phyloP scores from a whole-genome alignment of 2,888 invertebrate species.

The Philonicus albiceps region DNA sequence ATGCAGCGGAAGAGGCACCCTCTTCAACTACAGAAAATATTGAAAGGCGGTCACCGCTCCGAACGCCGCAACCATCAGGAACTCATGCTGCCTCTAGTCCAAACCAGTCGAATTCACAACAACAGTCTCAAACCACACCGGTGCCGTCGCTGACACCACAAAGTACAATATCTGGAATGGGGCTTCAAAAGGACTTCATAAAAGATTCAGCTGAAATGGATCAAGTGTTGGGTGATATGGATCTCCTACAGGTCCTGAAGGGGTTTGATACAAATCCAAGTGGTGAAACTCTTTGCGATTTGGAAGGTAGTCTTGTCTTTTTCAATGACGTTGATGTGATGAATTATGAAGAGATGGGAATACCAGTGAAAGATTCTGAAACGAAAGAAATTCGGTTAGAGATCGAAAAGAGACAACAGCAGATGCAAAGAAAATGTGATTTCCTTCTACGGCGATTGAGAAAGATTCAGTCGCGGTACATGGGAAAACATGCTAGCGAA shows the following conservation, averaged over 20 bases:
- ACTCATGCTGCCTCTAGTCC: constrained; percentile 6
- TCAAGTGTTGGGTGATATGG: constrained; percentile 73
- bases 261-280: constrained; percentile 68
- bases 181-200: constrained; percentile 67
- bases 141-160: constrained; percentile 54
- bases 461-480: constrained; percentile 77
- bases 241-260: constrained; percentile 79
- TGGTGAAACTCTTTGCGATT: constrained; percentile 56
- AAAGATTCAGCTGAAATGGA: constrained; percentile 73
- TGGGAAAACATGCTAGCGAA: constrained; percentile 80
- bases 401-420: constrained; percentile 58
- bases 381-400: constrained; percentile 55
- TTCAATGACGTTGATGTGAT: constrained; percentile 52
- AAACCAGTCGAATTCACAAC: not conserved
- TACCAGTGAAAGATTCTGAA: constrained; percentile 42
- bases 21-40: not conserved
- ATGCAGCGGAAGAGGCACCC: not conserved
- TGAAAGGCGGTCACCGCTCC: not conserved
- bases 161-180: constrained; percentile 63
- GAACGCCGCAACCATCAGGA: not conserved
- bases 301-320: constrained; percentile 56
- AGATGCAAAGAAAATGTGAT: constrained; percentile 74
- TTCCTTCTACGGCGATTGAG: constrained; percentile 76
- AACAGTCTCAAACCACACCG: constrained; percentile 37
- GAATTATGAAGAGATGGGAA: constrained; percentile 49